phyloP scores from a whole-genome alignment of 2,797 vertebrate genomes.

The Hylomyscus alleni region DNA sequence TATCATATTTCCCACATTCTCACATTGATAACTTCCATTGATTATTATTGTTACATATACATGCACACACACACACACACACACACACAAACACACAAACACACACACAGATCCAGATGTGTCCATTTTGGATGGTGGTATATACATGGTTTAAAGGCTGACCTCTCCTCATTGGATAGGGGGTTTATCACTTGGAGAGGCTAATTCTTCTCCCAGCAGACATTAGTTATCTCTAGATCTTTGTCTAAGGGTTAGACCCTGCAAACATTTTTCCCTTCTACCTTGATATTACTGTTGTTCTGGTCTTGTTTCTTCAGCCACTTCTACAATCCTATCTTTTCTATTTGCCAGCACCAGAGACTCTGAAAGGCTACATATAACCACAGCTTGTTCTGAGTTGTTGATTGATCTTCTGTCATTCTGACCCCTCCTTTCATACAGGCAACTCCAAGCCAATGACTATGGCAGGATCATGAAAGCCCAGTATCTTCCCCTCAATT shows the following conservation, averaged over 20 bases:
- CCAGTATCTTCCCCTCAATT: background rate
- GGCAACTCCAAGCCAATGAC: conserved; percentile 6
- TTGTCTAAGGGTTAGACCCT: background rate
- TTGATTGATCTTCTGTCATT: background rate
- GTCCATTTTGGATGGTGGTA: background rate
- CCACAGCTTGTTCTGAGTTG: background rate
- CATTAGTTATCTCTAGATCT: background rate
- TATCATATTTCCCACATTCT: background rate
- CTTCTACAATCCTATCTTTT: conserved; percentile 9
- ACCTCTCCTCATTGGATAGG: background rate
- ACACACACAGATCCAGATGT: background rate
- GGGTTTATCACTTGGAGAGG: background rate
- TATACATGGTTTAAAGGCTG: background rate
- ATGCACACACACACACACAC: background rate
- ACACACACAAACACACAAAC: too few species aligned
- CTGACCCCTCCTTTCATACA: background rate
- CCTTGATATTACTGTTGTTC: background rate
- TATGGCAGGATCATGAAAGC: background rate
- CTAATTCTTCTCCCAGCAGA: background rate
- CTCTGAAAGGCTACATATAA: background rate
- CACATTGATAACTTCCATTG: background rate
- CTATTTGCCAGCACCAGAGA: background rate
- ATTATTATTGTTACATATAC: background rate
- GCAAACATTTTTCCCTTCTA: background rate
- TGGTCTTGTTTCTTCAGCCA: background rate